Base-by-base conservation (phyloP, 2,888 invertebrate genomes). In the Andrena marginata region DNA sequence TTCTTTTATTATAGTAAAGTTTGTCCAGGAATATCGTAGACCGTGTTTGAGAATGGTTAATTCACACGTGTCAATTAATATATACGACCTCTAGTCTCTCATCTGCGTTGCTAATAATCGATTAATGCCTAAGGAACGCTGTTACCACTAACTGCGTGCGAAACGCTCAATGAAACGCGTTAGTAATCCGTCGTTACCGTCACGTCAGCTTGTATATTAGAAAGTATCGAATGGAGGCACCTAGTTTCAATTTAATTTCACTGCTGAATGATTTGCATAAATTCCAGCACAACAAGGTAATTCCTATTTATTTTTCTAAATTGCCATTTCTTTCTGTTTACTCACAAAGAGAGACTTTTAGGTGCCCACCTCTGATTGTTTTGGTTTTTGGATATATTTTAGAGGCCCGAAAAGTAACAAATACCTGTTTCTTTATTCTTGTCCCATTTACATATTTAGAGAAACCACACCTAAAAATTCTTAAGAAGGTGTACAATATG, bases 11-110 rank as follows among this genome's bases (percentile, higher is more conserved):
- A 10, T 31, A 10, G 63, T 42, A 13, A 20, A 63, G 13, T 6
- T 8, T 23, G 23, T 2, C 20, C 6, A 42, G 42, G 42, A 42
- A 42, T 16, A 4, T 42, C 42, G 42, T 13, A 26, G 63, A 42
- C 23, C 23, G 23, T 26, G 63, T 13, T n/a, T 42, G 13, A 13
- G 35, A 63, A 63, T 13, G 63, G 13, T 72, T 72, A 72, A 72
- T 51, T 72, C 33, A 54, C 48, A 16, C 48, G 42, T 64, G 48
- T 64, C 8, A 3, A 64, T 64, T 64, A 48, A 64, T 35, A 42
- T 42, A 42, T 42, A 64, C 64, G 29, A 64, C 26, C 48, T 13
- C 4, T 16, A 16, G 35, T 23, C 42, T 42, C 23, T 5, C 63
- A 23, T 42, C 23, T 20, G 23, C 42, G 20, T 23, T 26, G 20